Conservation (phyloP, 1,140 invertebrate species). For the Drosophila mauritiana region DNA sequence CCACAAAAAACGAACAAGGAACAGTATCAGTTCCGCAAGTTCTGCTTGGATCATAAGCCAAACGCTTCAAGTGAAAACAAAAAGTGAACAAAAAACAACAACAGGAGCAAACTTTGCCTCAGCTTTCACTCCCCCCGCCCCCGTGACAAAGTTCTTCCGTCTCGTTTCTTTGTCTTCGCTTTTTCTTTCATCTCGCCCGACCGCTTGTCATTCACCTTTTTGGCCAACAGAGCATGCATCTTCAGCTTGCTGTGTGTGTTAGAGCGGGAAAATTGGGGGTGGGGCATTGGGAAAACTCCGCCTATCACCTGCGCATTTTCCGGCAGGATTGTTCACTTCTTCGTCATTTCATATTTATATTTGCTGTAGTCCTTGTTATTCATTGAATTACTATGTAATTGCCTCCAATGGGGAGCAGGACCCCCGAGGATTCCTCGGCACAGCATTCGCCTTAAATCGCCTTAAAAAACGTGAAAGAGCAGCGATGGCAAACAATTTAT, state of each 20-base stretch:
- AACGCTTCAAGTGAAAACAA: slow-evolving; percentile 31
- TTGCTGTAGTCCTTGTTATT: slow-evolving; percentile 58
- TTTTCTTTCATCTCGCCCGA: slow-evolving; percentile 28
- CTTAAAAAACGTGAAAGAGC: slow-evolving; percentile 2
- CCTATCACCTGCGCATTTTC: slow-evolving; percentile 24
- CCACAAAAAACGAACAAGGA: slow-evolving; percentile 14
- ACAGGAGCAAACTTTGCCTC: slow-evolving; percentile 10
- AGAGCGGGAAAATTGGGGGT: background rate
- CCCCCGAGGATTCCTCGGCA: slow-evolving; percentile 17
- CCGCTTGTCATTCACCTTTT: slow-evolving; percentile 18
- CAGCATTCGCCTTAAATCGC: slow-evolving; percentile 41
- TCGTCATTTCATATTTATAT: slow-evolving; percentile 38
- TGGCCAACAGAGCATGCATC: slow-evolving; percentile 39
- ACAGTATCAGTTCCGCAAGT: slow-evolving; percentile 28
- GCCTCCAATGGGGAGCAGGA: slow-evolving; percentile 40
- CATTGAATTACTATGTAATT: slow-evolving; percentile 79
- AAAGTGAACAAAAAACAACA: slow-evolving; percentile 32
- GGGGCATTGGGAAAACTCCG: background rate
- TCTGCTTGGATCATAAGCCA: slow-evolving; percentile 40
- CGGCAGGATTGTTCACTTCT: slow-evolving; percentile 24
- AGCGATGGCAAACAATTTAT: slow-evolving; percentile 47
- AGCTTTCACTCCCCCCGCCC: background rate
- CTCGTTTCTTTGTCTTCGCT: slow-evolving; percentile 15
- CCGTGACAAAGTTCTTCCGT: background rate
- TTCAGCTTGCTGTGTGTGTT: background rate